Base-by-base conservation (phyloP, 2,888 invertebrate species). In the Acronicta alni region DNA sequence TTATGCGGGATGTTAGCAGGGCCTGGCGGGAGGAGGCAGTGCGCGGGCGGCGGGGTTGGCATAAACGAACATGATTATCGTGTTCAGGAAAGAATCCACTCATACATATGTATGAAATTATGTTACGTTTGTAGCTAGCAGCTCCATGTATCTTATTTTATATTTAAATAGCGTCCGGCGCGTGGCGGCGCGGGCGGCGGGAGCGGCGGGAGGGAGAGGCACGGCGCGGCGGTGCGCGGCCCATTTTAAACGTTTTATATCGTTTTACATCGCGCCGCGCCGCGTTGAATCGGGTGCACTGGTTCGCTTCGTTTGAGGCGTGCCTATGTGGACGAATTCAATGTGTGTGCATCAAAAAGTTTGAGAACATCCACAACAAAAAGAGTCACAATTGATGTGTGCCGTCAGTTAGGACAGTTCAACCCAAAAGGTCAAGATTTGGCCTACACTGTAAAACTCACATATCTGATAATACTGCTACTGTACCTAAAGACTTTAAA, bases 31-130 rank as follows among this genome's bases (percentile, higher is more conserved):
- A 44, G 0, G 38, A 1, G 15, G 12, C 12, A 5, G 15, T n/a
- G 41, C 9, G 16, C 0, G 26, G 16, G 32, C 37, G 17, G 20
- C 0, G 44, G 10, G 32, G 52, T 20, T 46, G 47, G 52, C 57
- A 67, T 65, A 58, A 67, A 59, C 61, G 63, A 59, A 63, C 75
- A 61, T 63, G 65, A 75, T 72, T 73, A 68, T 72, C 63, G 56
- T 61, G 52, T 65, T 70, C 59, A 60, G 43, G 59, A 76, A 66
- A 71, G 65, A 77, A 72, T 72, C 58, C 66, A 73, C 65, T 77
- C 80, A 80, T 79, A 61, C 73, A 79, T 79, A 79, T 80, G 77
- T 70, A 79, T 79, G 79, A 62, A 71, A 75, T 72, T 65, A 75
- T 57, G 67, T 48, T 48, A 63, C 67, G 59, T 71, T 63, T 59